phyloP scores from a whole-genome alignment of 2,888 invertebrate genomes.

The Aquatica leii region DNA sequence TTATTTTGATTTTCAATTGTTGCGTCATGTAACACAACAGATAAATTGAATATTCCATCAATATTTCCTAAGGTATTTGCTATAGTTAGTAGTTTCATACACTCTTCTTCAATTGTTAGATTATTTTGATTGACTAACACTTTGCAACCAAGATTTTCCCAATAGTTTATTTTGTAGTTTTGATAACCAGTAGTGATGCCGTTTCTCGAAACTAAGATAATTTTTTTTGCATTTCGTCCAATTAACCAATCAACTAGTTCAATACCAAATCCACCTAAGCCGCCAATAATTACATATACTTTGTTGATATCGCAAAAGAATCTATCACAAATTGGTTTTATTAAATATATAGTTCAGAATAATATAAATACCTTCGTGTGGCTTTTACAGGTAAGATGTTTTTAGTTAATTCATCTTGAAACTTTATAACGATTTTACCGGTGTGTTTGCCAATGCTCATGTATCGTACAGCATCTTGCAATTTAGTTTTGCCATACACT shows the following conservation, averaged over 20 bases:
- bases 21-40: slow-evolving; percentile 80
- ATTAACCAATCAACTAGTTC: slow-evolving; percentile 89
- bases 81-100: slow-evolving; percentile 71
- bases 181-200: slow-evolving; percentile 88
- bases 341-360: no score
- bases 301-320: slow-evolving; percentile 63
- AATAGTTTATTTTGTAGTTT: slow-evolving; percentile 70
- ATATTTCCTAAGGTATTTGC: slow-evolving; percentile 73
- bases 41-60: slow-evolving; percentile 91
- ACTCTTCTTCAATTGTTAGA: slow-evolving; percentile 74
- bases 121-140: slow-evolving; percentile 76
- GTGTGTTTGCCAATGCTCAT: slow-evolving; percentile 79
- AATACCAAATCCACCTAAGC: slow-evolving; percentile 91
- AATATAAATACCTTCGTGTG: no score
- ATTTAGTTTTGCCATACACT: slow-evolving; percentile 70
- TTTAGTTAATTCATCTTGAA: slow-evolving; percentile 43
- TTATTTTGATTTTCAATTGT: slow-evolving; percentile 79
- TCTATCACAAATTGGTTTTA: no score
- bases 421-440: slow-evolving; percentile 70
- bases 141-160: slow-evolving; percentile 75
- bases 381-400: no score
- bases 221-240: slow-evolving; percentile 78
- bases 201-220: slow-evolving; percentile 82
- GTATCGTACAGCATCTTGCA: slow-evolving; percentile 76
- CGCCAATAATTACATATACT: slow-evolving; percentile 75